Evolutionary conservation across 2,888 invertebrate species (phyloP).

Genomic region (Cryptocephalus primarius): DNA sequence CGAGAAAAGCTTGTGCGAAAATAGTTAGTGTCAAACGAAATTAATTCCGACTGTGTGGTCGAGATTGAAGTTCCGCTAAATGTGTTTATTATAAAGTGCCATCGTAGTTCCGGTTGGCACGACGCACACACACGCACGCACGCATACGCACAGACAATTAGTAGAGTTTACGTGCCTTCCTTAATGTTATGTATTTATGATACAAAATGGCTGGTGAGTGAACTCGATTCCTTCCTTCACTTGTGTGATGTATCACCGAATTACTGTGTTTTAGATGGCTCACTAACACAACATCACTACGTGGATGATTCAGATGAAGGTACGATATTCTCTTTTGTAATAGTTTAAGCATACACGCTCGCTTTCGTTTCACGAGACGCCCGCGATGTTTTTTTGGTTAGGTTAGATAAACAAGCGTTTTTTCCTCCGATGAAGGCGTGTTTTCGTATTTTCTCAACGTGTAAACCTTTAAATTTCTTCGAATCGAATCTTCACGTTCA

Average conservation of each 20-base stretch:
- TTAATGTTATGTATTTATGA: conserved; percentile 23
- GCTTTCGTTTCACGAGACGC: not conserved
- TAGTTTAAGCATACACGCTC: not conserved
- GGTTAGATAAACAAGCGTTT: not conserved
- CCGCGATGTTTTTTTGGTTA: conserved; percentile 1
- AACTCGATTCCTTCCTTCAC: conserved; percentile 14
- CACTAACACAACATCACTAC: conserved; percentile 29
- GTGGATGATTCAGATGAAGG: conserved; percentile 35
- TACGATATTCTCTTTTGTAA: conserved; percentile 18
- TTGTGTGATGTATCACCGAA: conserved; percentile 11
- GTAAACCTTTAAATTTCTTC: too few relatives aligned
- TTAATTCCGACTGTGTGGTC: not conserved
- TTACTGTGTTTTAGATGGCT: conserved; percentile 30
- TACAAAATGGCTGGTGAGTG: conserved; percentile 39
- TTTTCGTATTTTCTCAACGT: too few relatives aligned
- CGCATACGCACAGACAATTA: not conserved
- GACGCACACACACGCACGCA: too few relatives aligned
- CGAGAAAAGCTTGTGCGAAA: conserved; percentile 5
- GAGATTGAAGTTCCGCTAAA: not conserved
- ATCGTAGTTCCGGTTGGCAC: not conserved
- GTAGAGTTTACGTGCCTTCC: conserved; percentile 29
- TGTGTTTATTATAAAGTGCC: not conserved
- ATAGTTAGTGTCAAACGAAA: conserved; percentile 7
- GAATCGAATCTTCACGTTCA: too few relatives aligned
- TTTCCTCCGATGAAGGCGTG: too few relatives aligned